Base-by-base conservation (phyloP, 2,113 vertebrate genomes). In the Rynchops niger region DNA sequence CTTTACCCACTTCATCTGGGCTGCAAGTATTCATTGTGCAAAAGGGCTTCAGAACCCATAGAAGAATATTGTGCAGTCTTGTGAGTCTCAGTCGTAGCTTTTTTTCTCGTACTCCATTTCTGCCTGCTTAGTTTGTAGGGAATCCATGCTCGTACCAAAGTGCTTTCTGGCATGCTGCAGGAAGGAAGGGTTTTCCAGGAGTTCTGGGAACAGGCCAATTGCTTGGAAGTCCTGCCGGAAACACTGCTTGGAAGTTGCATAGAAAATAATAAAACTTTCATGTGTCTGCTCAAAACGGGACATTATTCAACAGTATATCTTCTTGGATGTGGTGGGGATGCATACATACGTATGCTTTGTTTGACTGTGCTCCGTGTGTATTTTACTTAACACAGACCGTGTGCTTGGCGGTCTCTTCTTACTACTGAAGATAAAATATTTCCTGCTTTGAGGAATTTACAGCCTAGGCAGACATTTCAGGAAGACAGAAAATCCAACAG, bases 361-460 rank as follows among this genome's bases (percentile, higher is more conserved):
- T 77, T 91, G 79, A 58, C 67, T 62, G 42, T n/a, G 32, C 45
- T 88, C 40, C 18, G 36, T 52, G 47, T 47, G 21, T 38, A 0
- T 21, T 13, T 77, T 30, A 16, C 25, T 65, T 13, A 86, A 45
- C 23, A 32, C 38, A 88, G 62, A 7, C 42, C 0, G 5, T 53
- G 43, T 66, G 50, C 92, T 93, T 59, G 50, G 52, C 0, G 0
- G 4, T 26, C 71, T 96, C 21, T 29, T 61, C 74, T 79, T 59
- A 26, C 36, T 73, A 6, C 56, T 58, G 69, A 29, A 63, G 77
- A 87, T 72, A 78, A 93, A 88, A 92, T 17, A 15, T 76, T 96
- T 95, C 92, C 90, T 90, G 45, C 62, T 93, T 69, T 56, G 78
- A 86, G 84, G 58, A 77, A 87, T 96, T 93, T 93, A 69, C 52